phyloP scores from a whole-genome alignment of 2,888 invertebrate species.

The Lycocerus yunnanus region DNA sequence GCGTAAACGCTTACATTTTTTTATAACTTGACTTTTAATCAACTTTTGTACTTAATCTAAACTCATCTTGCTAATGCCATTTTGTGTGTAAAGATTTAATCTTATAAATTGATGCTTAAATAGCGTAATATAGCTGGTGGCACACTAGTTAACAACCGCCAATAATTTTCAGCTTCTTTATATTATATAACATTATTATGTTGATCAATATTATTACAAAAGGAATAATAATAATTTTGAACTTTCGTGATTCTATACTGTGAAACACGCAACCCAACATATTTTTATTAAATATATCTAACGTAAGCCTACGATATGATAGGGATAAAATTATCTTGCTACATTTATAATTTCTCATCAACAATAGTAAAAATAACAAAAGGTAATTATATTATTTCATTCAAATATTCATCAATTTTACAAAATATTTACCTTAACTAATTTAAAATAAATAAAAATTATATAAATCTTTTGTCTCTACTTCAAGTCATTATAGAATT shows the following conservation, averaged over 20 bases:
- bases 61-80: conserved; percentile 2
- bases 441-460: neutral
- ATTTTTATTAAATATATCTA: conserved; percentile 4
- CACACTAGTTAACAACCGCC: neutral
- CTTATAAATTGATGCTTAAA: conserved; percentile 5
- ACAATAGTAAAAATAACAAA: neutral
- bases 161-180: conserved; percentile 1
- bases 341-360: neutral
- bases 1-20: neutral
- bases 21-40: conserved; percentile 11
- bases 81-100: conserved; percentile 3
- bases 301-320: neutral
- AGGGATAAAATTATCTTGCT: neutral
- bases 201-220: neutral
- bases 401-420: neutral
- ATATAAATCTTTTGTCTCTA: neutral
- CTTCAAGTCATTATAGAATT: neutral
- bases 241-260: conserved; percentile 5
- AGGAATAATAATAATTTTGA: conserved; percentile 10
- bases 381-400: neutral
- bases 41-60: neutral
- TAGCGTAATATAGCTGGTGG: conserved; percentile 1
- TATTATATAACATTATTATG: neutral
- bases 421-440: neutral
- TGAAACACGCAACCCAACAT: conserved; percentile 7